Percentiles rank a stretch among this genome's conserved stretches.
Conservation (phyloP, 1,140 invertebrate genomes). For the Bradynema listronoti region DNA sequence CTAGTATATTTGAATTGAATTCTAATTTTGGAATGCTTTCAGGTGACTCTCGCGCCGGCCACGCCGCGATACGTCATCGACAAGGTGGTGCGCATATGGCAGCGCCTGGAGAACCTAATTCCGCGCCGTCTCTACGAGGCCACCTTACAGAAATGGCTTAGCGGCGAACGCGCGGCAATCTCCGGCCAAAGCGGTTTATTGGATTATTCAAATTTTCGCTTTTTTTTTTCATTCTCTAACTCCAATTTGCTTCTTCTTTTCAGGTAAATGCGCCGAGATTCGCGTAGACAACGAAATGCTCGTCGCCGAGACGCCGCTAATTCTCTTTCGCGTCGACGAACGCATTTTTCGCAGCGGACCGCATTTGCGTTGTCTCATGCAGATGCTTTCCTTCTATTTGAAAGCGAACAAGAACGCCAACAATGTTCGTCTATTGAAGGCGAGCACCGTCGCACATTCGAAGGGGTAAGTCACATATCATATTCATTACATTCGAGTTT, state of each 20-base stretch:
- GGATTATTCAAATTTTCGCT: not conserved
- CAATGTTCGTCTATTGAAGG: slow-evolving; percentile 21
- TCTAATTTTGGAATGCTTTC: no score
- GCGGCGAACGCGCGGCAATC: slow-evolving; percentile 18
- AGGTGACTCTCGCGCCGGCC: slow-evolving; percentile 19
- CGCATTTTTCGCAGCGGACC: slow-evolving; percentile 37
- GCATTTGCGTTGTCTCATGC: slow-evolving; percentile 32
- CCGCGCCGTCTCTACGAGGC: slow-evolving; percentile 37
- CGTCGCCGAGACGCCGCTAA: slow-evolving; percentile 28
- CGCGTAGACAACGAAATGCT: slow-evolving; percentile 31
- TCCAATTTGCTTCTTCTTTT: not conserved
- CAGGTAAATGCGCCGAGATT: not conserved
- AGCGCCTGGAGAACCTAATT: slow-evolving; percentile 37
- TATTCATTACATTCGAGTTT: not conserved
- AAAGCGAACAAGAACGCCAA: slow-evolving; percentile 35
- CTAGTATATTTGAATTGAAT: no score
- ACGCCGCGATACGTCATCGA: slow-evolving; percentile 12
- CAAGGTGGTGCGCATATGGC: slow-evolving; percentile 34
- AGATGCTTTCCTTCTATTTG: slow-evolving; percentile 38
- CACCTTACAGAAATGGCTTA: slow-evolving; percentile 35
- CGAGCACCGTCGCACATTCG: slow-evolving; percentile 3
- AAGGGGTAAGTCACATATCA: not conserved
- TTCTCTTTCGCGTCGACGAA: slow-evolving; percentile 36
- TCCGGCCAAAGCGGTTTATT: slow-evolving; percentile 4
- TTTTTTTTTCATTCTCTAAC: not conserved